phyloP scores from a whole-genome alignment of 2,113 vertebrate genomes.

The Himantopus leucocephalus region DNA sequence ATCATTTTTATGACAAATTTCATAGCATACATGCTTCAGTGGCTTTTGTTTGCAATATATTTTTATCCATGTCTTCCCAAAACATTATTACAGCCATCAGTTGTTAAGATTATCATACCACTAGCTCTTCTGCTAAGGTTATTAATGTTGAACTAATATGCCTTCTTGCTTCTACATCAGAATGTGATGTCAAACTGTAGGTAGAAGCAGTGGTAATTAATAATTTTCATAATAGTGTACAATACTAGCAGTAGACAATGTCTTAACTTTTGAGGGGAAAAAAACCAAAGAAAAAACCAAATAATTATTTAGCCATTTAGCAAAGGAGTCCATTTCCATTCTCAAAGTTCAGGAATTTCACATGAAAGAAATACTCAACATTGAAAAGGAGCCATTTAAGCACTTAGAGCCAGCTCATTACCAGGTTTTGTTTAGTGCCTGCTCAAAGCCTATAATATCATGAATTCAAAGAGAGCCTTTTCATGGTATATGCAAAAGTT shows the following conservation, averaged over 20 bases:
- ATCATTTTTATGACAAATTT: background rate
- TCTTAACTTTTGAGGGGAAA: background rate
- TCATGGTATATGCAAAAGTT: background rate
- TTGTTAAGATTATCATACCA: background rate
- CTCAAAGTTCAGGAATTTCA: background rate
- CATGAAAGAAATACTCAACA: background rate
- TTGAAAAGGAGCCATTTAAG: conserved; percentile 2
- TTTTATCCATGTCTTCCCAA: background rate
- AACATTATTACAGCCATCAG: background rate
- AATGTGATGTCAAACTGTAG: background rate
- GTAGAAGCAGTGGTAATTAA: background rate
- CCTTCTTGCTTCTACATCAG: background rate
- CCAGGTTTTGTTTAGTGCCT: background rate
- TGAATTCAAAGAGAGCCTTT: background rate
- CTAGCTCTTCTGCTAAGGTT: background rate
- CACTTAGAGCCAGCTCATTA: background rate
- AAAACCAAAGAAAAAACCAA: background rate
- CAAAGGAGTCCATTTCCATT: background rate
- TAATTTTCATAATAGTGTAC: background rate
- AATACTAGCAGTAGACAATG: background rate
- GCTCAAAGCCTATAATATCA: background rate
- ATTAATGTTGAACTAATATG: background rate
- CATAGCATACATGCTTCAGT: background rate
- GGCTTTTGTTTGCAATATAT: background rate
- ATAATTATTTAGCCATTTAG: background rate